A percentile compares a stretch with the other conserved stretches of the same genome.
Evolutionary conservation across 64 coral and sea anemone species (phyloP).

Genomic region (Exaiptasia diaphana): DNA sequence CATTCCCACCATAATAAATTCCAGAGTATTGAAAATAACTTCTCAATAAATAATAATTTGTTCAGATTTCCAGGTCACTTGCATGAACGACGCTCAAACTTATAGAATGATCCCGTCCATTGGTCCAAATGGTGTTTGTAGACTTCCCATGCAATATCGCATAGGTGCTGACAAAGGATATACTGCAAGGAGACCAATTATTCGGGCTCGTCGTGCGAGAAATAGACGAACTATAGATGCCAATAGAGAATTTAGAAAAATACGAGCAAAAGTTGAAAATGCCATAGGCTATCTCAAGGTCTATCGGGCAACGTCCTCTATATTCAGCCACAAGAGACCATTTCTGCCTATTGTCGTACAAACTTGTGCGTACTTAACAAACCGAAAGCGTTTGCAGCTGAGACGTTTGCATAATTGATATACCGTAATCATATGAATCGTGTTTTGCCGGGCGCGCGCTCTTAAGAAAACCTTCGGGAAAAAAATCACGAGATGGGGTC

Average conservation of each 20-base stretch:
- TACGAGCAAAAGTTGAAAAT: not conserved
- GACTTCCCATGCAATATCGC: not conserved
- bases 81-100: not conserved
- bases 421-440: too few relatives aligned
- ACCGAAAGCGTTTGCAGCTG: not conserved
- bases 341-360: not conserved
- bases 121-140: not conserved
- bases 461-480: too few relatives aligned
- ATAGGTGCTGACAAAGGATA: not conserved
- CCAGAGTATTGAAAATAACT: too few relatives aligned
- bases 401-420: too few relatives aligned
- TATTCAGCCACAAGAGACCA: not conserved
- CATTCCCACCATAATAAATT: too few relatives aligned
- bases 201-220: not conserved
- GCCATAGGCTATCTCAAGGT: not conserved
- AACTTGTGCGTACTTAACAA: not conserved
- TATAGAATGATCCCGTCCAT: not conserved
- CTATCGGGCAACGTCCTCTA: not conserved
- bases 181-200: not conserved
- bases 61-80: not conserved
- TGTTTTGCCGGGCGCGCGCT: too few relatives aligned
- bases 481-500: too few relatives aligned
- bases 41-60: too few relatives aligned
- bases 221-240: not conserved
- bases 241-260: not conserved